A percentile compares a stretch with the other conserved stretches of the same genome.
Evolutionary conservation across 2,113 vertebrate species (phyloP).

Genomic region (western clawed frog (Xenopus tropicalis)): DNA sequence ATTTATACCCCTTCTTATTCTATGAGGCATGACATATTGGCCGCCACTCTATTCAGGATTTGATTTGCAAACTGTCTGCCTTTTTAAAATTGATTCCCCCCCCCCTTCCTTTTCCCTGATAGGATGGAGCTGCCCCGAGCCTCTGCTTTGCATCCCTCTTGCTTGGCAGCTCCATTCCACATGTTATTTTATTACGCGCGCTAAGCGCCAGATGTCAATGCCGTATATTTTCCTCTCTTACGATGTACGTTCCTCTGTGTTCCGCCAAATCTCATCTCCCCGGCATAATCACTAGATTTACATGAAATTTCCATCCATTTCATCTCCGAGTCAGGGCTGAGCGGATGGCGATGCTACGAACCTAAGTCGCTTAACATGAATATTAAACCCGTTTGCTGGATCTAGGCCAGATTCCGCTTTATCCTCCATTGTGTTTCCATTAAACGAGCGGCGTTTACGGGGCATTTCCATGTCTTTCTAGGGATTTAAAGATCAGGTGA

Average conservation of each 20-base stretch:
- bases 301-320: slow-evolving; percentile 19
- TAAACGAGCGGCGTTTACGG: neutral
- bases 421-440: neutral
- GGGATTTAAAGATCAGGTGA: neutral
- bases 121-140: neutral
- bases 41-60: neutral
- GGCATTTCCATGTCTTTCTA: neutral
- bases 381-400: slow-evolving; percentile 4
- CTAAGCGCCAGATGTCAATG: slow-evolving; percentile 18
- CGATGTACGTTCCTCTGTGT: neutral
- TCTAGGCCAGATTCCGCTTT: neutral
- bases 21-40: neutral
- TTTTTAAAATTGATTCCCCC: neutral
- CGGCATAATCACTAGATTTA: slow-evolving; percentile 26
- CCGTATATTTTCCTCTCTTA: neutral
- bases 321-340: neutral
- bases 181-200: neutral
- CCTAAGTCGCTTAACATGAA: slow-evolving; percentile 23
- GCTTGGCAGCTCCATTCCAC: neutral
- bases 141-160: neutral
- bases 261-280: slow-evolving; percentile 17
- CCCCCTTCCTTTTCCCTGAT: neutral
- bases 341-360: slow-evolving; percentile 13
- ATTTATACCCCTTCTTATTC: neutral
- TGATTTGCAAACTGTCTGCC: neutral